These are phyloP conservation scores for Coregonus ussuriensis DNA, from an alignment of 2,797 vertebrate genomes.

Conservation along the genomic window DNA sequence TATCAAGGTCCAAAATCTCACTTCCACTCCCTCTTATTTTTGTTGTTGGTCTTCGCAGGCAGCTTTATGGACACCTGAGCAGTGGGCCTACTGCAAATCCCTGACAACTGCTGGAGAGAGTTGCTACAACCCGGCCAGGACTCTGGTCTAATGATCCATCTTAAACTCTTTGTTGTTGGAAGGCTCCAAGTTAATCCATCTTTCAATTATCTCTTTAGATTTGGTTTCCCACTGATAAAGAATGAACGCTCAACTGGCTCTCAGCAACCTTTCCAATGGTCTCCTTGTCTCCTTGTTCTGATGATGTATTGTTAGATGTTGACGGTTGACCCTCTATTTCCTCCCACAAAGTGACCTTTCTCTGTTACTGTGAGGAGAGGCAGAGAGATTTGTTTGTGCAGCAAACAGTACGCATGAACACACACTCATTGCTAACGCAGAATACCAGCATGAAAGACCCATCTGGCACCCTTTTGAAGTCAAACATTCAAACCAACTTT, in stretches of 20 bases:
- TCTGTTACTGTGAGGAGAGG: conserved; percentile 24
- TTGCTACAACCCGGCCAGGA: conserved; percentile 38
- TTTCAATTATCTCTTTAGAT: conserved; percentile 54
- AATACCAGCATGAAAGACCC: conserved; percentile 37
- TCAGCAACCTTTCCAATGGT: conserved; percentile 19
- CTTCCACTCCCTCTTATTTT: conserved; percentile 4
- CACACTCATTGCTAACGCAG: conserved; percentile 30
- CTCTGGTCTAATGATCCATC: conserved; percentile 56
- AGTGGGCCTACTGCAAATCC: conserved; percentile 45
- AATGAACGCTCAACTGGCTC: conserved; percentile 51
- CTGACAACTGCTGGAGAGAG: conserved; percentile 54
- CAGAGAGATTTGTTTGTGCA: conserved; percentile 26
- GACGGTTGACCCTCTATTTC: conserved; percentile 21
- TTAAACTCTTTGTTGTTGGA: conserved; percentile 51
- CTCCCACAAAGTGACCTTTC: conserved; percentile 51
- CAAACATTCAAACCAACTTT: conserved; percentile 38
- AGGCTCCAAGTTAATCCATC: conserved; percentile 51
- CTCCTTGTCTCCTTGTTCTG: conserved; percentile 36
- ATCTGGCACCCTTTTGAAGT: conserved; percentile 43
- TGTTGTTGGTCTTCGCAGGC: conserved; percentile 43
- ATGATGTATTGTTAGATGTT: conserved; percentile 31
- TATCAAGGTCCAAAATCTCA: conserved; percentile 38
- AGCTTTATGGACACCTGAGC: conserved; percentile 50
- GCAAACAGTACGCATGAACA: conserved; percentile 34
- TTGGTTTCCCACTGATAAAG: conserved; percentile 47